These are phyloP conservation scores for Lasiommata megera DNA, from an alignment of 2,888 invertebrate genomes.

Conservation along the genomic window DNA sequence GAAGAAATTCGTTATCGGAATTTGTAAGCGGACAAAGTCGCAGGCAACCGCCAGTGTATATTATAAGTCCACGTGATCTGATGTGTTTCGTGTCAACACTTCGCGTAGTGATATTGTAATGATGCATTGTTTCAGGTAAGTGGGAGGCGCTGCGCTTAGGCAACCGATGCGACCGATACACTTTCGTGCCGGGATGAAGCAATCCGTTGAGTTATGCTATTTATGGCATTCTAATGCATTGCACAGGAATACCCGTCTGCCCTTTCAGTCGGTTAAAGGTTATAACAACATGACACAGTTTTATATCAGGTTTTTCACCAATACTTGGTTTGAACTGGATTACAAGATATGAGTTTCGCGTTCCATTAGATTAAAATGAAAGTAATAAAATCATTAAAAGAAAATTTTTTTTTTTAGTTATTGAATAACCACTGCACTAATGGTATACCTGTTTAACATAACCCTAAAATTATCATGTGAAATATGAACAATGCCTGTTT, in stretches of 20 bases:
- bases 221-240: constrained; percentile 47
- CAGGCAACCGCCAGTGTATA: no score
- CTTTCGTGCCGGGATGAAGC: constrained; percentile 57
- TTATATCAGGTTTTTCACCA: neutral
- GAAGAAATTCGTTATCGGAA: no score
- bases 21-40: no score
- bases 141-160: constrained; percentile 58
- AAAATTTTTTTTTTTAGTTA: neutral
- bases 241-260: constrained; percentile 35
- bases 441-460: no score
- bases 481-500: no score
- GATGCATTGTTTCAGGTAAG: constrained; percentile 80
- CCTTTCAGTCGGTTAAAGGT: constrained; percentile 39
- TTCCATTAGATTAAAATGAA: neutral
- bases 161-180: constrained; percentile 55
- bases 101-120: constrained; percentile 72
- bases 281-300: constrained; percentile 30
- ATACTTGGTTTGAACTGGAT: neutral
- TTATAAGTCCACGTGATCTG: constrained; percentile 47
- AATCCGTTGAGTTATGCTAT: constrained; percentile 61
- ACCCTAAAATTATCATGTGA: no score
- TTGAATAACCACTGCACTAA: neutral
- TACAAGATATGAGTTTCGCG: neutral
- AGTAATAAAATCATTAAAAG: neutral
- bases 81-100: no score